A percentile compares a stretch with the other conserved stretches of the same genome.
phyloP scores from a whole-genome alignment of 1,140 invertebrate genomes.

The Harpegnathos saltator region DNA sequence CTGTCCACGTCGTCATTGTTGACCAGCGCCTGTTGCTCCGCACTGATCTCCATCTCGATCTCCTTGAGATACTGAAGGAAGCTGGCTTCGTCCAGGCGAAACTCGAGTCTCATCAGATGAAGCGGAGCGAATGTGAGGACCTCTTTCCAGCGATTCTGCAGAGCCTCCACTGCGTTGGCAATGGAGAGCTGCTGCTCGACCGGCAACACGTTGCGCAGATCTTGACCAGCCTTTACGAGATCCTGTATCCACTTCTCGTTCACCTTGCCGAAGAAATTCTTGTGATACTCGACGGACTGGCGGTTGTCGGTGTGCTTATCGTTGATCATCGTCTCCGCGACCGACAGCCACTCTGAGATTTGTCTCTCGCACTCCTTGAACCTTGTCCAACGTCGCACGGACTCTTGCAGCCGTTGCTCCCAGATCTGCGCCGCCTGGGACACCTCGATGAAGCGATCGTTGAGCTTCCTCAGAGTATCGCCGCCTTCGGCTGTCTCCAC shows the following conservation, averaged over 20 bases:
- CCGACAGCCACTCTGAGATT: conserved; percentile 94
- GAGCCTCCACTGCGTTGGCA: conserved; percentile 89
- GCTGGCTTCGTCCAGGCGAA: conserved; percentile 93
- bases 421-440: conserved; percentile 91
- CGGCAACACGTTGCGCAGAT: conserved; percentile 91
- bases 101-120: conserved; percentile 95
- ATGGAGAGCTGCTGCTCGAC: conserved; percentile 89
- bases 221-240: conserved; percentile 91
- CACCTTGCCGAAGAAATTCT: conserved; percentile 94
- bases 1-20: conserved; percentile 93
- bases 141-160: conserved; percentile 92
- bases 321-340: conserved; percentile 92
- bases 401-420: conserved; percentile 93
- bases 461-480: conserved; percentile 91
- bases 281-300: conserved; percentile 92
- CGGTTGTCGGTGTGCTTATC: conserved; percentile 94
- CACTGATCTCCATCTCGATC: conserved; percentile 95
- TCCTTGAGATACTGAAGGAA: conserved; percentile 95
- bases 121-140: conserved; percentile 92
- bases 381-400: conserved; percentile 93
- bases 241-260: conserved; percentile 94
- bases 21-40: conserved; percentile 94
- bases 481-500: conserved; percentile 91
- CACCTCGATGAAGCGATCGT: conserved; percentile 93
- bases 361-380: conserved; percentile 92